Evolutionary conservation across 2,888 invertebrate genomes (phyloP).

Genomic region (Micoletzkya japonica): DNA sequence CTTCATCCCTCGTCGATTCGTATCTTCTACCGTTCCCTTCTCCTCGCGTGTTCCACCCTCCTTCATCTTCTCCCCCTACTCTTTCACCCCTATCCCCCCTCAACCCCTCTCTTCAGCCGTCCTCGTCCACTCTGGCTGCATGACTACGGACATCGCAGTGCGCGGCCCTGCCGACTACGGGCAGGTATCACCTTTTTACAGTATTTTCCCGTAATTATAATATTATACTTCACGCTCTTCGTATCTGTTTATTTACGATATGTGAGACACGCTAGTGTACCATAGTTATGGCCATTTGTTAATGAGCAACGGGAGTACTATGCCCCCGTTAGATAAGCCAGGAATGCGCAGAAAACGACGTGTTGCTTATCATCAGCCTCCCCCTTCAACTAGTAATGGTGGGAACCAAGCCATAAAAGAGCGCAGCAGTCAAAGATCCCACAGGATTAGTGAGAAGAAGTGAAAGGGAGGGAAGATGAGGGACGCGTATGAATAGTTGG

Average conservation of each 20-base stretch:
- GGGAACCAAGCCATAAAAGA: too few species aligned
- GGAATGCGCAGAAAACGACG: too few species aligned
- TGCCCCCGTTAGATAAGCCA: too few species aligned
- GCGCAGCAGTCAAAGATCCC: too few species aligned
- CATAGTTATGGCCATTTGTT: neutral
- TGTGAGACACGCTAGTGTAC: neutral
- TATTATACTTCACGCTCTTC: neutral
- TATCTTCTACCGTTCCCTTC: neutral
- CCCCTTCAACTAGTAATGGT: too few species aligned
- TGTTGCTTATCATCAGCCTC: too few species aligned
- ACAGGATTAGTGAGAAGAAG: neutral
- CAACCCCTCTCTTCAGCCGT: neutral
- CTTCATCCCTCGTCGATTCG: too few species aligned
- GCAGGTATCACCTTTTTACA: conserved; percentile 15
- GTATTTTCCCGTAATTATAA: neutral
- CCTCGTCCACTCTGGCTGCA: conserved; percentile 17
- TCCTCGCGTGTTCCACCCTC: neutral
- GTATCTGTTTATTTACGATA: neutral
- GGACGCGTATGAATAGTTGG: neutral
- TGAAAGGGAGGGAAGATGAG: neutral
- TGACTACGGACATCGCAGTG: conserved; percentile 60
- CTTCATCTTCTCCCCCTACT: neutral
- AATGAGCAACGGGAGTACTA: too few species aligned
- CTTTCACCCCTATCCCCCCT: neutral
- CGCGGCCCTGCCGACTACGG: conserved; percentile 42